Evolutionary conservation across 2,888 invertebrate species (phyloP).

Genomic region (Ecliptopera silaceata): DNA sequence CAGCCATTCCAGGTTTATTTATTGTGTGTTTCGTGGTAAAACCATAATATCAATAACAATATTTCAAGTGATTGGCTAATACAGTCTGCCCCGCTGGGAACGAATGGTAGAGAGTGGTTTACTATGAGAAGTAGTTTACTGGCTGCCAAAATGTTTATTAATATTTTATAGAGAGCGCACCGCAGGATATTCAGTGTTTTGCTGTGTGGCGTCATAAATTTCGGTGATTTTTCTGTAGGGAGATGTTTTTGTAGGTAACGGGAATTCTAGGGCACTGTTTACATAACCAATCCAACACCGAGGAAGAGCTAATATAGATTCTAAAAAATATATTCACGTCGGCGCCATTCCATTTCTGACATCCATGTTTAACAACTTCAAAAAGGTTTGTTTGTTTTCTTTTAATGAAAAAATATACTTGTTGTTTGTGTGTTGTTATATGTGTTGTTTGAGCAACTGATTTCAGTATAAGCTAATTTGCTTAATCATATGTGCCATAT

Average conservation of each 20-base stretch:
- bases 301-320: too few relatives aligned
- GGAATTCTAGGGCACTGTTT: too few relatives aligned
- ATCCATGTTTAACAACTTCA: too few relatives aligned
- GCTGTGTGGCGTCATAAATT: neutral
- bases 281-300: too few relatives aligned
- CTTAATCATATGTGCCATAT: too few relatives aligned
- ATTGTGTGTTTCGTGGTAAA: constrained; percentile 35
- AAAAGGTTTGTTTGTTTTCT: too few relatives aligned
- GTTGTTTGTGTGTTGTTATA: too few relatives aligned
- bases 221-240: constrained; percentile 3
- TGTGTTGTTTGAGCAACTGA: too few relatives aligned
- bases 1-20: constrained; percentile 30
- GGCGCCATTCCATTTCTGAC: too few relatives aligned
- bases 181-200: neutral
- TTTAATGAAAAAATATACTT: too few relatives aligned
- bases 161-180: constrained; percentile 26
- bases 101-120: constrained; percentile 30
- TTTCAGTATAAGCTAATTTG: too few relatives aligned
- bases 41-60: constrained; percentile 37
- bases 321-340: too few relatives aligned
- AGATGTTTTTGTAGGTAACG: neutral
- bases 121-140: constrained; percentile 23
- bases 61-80: constrained; percentile 35
- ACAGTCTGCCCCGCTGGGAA: constrained; percentile 33
- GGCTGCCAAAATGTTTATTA: constrained; percentile 14